Evolutionary conservation across 2,113 vertebrate genomes (phyloP).

Genomic region (Aphelocoma coerulescens): DNA sequence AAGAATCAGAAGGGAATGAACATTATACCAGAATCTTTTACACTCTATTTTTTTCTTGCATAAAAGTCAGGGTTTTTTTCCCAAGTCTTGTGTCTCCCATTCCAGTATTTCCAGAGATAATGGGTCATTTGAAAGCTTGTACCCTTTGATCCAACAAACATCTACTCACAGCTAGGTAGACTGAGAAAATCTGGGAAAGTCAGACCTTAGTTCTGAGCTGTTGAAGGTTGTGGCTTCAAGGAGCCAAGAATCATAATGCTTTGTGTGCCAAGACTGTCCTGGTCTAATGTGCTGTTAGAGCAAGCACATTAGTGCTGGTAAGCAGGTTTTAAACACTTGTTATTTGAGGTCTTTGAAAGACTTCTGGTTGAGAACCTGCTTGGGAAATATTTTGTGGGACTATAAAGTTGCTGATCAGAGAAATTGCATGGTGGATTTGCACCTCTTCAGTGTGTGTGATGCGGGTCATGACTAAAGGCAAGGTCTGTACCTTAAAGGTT

Average conservation of each 20-base stretch:
- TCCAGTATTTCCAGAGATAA: not conserved
- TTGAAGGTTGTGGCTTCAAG: not conserved
- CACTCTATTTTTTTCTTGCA: not conserved
- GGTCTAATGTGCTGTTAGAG: not conserved
- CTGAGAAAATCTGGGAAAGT: not conserved
- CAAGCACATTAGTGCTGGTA: not conserved
- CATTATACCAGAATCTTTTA: not conserved
- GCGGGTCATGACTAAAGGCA: not conserved
- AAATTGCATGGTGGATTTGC: not conserved
- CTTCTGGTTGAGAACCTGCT: not conserved
- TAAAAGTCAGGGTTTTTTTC: accelerated
- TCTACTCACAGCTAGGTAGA: not conserved
- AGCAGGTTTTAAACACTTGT: conserved; percentile 1
- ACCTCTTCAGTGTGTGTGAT: not conserved
- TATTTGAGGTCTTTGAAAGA: conserved; percentile 11
- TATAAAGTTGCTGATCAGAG: conserved; percentile 1
- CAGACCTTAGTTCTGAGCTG: not conserved
- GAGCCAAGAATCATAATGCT: not conserved
- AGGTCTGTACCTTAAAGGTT: not conserved
- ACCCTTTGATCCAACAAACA: not conserved
- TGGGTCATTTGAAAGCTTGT: not conserved
- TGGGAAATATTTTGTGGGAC: not conserved
- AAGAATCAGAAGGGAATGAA: not conserved
- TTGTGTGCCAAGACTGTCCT: not conserved
- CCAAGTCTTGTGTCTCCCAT: not conserved